Base-by-base conservation (phyloP, 2,888 invertebrate species). In the Andrena marginata region DNA sequence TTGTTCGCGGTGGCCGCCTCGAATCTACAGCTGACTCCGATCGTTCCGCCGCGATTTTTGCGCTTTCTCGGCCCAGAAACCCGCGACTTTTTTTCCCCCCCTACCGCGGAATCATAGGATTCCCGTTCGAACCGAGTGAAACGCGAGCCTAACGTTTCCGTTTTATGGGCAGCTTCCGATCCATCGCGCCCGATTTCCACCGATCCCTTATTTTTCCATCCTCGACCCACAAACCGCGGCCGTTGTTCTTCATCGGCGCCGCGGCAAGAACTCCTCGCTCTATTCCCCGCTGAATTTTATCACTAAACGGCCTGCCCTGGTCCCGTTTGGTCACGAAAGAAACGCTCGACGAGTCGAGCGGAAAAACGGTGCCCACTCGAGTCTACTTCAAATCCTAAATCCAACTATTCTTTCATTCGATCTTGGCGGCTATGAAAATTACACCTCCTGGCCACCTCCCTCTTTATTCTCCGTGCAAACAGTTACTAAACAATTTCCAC, bases 61-160 rank as follows among this genome's bases (percentile, higher is more conserved):
- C 90, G 89, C 90, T 91, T 89, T 90, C 91, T 80, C 88, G 92
- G 88, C 91, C 90, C 87, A 92, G 91, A 91, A 92, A 92, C 89
- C 78, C 74, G 77, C 54, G 26, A 42, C 54, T 51, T 76, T 80
- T 80, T 86, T 75, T 80, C 69, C 85, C 16, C 69, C 85, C 16
- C 33, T 35, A 35, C 51, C n/a, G 3, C n/a, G 54, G 67, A 72
- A 77, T 77, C 85, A 72, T 68, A 59, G 69, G 71, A 78, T 82
- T 74, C 82, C 73, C 51, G 26, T 42, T 42, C 42, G 42, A 42
- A 16, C 42, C 62, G 77, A 87, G 87, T 85, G 89, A 89, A 89
- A 86, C 82, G 86, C 82, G 31, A 49, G 49, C 16, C 76, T 67
- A 70, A 77, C 79, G 80, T 77, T 87, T 82, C 85, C 89, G 84